Base-by-base conservation (phyloP, 2,888 invertebrate species). In the Stegophylla sp. region DNA sequence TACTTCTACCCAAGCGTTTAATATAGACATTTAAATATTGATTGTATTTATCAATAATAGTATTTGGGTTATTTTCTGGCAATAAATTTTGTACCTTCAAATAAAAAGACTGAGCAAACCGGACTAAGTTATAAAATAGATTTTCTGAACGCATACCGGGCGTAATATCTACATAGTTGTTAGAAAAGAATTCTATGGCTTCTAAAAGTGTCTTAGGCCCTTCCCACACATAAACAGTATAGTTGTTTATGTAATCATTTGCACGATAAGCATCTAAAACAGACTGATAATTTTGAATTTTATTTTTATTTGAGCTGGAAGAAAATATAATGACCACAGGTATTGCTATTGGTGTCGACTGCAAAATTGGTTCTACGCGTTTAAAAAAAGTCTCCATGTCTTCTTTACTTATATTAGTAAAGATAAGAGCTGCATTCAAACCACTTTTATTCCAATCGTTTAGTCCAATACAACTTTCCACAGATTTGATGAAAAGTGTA, bases 311-410 rank as follows among this genome's bases (percentile, higher is more conserved):
- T 45, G 77, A 77, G 1, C 12, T 51, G 0, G 79, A 79, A 48
- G 79, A 79, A 43, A 79, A 79, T 51, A 79, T 41, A 10, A 79
- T 48, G 1, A 69, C 69, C 3, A 69, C 28, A 10, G 79, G 79
- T 51, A 79, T 23, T 23, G 69, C 69, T n/a, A 0, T 26, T 1
- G 79, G 69, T 0, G 79, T 79, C 26, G 79, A 79, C 12, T 79
- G 23, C 10, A 79, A 79, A 48, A 79, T 61, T 23, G 17, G 23
- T 15, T 71, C 56, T 17, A 79, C 45, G 0, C 79, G 79, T 61
- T 71, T 71, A 23, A 79, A 79, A 3, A 79, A 48, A 12, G 67
- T 61, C 17, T 79, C 79, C 3, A 61, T 51, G 3, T 45, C 17
- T 51, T 79, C 79, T 69, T 48, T 71, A 48, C 17, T 12, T 0